phyloP scores from a whole-genome alignment of 2,797 vertebrate species.

The Phoxinus dragarum region DNA sequence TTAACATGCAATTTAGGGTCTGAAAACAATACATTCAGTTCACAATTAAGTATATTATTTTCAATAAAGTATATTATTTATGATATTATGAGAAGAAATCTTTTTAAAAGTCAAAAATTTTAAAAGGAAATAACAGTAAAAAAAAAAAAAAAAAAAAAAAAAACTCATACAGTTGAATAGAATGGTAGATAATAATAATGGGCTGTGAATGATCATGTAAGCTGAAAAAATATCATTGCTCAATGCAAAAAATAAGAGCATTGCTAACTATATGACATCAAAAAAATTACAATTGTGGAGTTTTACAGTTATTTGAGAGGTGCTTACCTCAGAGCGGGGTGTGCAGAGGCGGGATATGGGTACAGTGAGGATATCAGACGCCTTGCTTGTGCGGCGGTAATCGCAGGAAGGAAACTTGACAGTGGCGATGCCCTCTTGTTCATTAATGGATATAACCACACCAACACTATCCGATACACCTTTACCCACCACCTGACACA shows the following conservation, averaged over 20 bases:
- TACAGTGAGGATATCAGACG: conserved; percentile 92
- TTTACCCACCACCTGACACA: conserved; percentile 90
- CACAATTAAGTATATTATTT: too few relatives aligned
- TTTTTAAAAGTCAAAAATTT: not conserved
- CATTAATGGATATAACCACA: conserved; percentile 96
- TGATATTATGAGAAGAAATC: not conserved
- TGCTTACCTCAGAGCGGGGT: conserved; percentile 93
- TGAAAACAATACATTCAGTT: too few relatives aligned
- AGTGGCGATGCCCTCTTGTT: conserved; percentile 97
- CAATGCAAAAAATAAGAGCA: not conserved
- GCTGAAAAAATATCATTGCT: not conserved
- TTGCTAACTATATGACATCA: not conserved
- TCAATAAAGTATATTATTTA: not conserved
- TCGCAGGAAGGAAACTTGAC: conserved; percentile 94
- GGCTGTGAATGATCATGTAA: not conserved
- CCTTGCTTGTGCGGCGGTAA: conserved; percentile 92
- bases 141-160: not conserved
- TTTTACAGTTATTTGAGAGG: not conserved
- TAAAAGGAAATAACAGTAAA: not conserved
- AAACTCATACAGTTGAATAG: not conserved
- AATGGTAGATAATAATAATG: not conserved
- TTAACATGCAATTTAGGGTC: too few relatives aligned
- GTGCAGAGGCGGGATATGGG: conserved; percentile 96
- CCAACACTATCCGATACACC: conserved; percentile 94
- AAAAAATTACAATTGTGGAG: not conserved